A percentile compares a stretch with the other conserved stretches of the same genome.
These are phyloP conservation scores for Caloenas nicobarica DNA, from an alignment of 2,113 vertebrate genomes.

Conservation along the genomic window DNA sequence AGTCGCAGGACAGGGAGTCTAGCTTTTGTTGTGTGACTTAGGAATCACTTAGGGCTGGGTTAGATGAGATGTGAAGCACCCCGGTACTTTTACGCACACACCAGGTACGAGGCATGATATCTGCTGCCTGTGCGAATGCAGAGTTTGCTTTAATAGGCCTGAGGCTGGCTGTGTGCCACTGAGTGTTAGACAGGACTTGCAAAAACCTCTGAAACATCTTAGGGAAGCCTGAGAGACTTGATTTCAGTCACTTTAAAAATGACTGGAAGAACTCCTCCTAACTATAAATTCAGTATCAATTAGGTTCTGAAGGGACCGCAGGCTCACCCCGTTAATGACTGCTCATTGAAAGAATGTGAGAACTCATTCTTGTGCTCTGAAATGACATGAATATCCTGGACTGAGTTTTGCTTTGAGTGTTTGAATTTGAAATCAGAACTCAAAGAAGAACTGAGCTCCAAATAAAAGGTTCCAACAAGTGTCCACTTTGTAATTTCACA, in stretches of 20 bases:
- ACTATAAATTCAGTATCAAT: background rate
- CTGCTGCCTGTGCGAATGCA: background rate
- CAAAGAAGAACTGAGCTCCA: background rate
- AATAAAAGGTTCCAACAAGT: background rate
- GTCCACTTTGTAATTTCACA: background rate
- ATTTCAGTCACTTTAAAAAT: background rate
- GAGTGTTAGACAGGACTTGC: background rate
- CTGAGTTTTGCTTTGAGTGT: background rate
- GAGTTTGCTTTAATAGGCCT: background rate
- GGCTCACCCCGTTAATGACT: background rate
- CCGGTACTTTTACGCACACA: background rate
- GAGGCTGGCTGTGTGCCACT: background rate
- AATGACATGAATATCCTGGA: background rate
- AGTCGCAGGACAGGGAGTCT: background rate
- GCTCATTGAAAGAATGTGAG: background rate
- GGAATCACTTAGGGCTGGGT: fast-evolving
- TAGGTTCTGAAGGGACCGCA: background rate
- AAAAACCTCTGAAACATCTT: background rate
- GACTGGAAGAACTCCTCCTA: background rate
- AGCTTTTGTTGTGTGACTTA: background rate
- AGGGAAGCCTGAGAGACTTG: background rate
- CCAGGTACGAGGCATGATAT: fast-evolving
- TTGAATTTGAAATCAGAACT: background rate
- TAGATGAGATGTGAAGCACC: background rate
- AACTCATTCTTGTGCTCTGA: background rate